Conservation (phyloP, 2,888 invertebrate genomes). For the Spilosoma lubricipeda region DNA sequence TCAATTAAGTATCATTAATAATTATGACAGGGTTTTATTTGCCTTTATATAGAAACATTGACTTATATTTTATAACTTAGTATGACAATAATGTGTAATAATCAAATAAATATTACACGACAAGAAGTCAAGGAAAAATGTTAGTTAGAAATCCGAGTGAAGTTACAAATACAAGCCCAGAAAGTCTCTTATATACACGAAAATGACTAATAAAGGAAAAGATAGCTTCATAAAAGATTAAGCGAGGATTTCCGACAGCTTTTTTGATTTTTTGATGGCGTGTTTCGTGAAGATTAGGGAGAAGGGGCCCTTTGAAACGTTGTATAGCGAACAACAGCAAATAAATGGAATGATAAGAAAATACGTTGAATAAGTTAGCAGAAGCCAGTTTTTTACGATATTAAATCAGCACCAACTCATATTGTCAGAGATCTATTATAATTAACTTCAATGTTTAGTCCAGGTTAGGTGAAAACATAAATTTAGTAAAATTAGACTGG, state of each 20-base stretch:
- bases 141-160: slow-evolving; percentile 12
- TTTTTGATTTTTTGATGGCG: slow-evolving; percentile 40
- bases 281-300: slow-evolving; percentile 27
- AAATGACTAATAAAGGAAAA: slow-evolving; percentile 33
- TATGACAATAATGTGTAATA: background rate
- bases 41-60: background rate
- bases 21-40: background rate
- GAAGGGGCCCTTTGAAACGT: slow-evolving; percentile 16
- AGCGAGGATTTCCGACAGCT: slow-evolving; percentile 25
- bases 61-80: slow-evolving; percentile 3
- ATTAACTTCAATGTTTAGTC: background rate
- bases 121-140: background rate
- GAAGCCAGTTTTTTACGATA: background rate
- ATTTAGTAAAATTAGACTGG: no score
- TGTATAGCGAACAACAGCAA: slow-evolving; percentile 17
- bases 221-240: slow-evolving; percentile 28
- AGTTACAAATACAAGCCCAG: slow-evolving; percentile 12
- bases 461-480: no score
- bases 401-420: background rate
- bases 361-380: slow-evolving; percentile 3
- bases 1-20: background rate
- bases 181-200: slow-evolving; percentile 20
- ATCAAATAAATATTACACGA: background rate
- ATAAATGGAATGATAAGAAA: slow-evolving; percentile 10
- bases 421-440: background rate